Conservation (phyloP, 2,888 invertebrate genomes). For the Drosophila quinaria region DNA sequence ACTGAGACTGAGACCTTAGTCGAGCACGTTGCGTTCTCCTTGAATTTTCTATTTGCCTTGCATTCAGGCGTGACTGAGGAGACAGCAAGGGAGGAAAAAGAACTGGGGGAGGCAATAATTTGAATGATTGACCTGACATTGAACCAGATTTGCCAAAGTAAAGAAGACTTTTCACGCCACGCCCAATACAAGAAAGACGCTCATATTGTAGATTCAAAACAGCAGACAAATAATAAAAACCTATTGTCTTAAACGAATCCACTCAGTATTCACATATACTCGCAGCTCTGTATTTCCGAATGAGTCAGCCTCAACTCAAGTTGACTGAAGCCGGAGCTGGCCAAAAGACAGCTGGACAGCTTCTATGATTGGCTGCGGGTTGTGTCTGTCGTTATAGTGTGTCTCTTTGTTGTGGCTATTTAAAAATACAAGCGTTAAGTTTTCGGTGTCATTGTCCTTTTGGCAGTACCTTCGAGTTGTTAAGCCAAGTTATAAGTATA, state of each 20-base stretch:
- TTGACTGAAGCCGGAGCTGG: conserved; percentile 16
- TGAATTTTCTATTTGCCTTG: conserved; percentile 41
- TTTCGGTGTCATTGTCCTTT: conserved; percentile 69
- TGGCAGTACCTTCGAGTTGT: conserved; percentile 2
- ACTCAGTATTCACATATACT: not conserved
- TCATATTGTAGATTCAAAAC: conserved; percentile 31
- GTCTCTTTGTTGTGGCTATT: conserved; percentile 30
- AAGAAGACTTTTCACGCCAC: conserved; percentile 45
- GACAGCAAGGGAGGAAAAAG: not conserved
- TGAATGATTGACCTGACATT: conserved; percentile 67
- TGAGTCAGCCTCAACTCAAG: conserved; percentile 20
- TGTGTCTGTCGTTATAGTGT: conserved; percentile 3
- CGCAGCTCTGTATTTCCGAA: conserved; percentile 3
- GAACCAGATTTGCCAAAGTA: conserved; percentile 54
- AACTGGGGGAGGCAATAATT: conserved; percentile 23
- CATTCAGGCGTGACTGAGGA: conserved; percentile 34
- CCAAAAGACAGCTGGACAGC: conserved; percentile 11
- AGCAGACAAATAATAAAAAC: conserved; percentile 15
- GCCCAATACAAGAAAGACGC: conserved; percentile 25
- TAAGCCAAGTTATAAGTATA: not conserved
- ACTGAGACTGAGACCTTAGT: conserved; percentile 15
- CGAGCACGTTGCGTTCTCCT: conserved; percentile 30
- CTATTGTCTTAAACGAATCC: conserved; percentile 61
- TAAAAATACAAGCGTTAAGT: conserved; percentile 35
- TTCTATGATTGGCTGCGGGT: conserved; percentile 5